Conservation (phyloP, 2,113 vertebrate genomes). For the Paradisaea rubra region DNA sequence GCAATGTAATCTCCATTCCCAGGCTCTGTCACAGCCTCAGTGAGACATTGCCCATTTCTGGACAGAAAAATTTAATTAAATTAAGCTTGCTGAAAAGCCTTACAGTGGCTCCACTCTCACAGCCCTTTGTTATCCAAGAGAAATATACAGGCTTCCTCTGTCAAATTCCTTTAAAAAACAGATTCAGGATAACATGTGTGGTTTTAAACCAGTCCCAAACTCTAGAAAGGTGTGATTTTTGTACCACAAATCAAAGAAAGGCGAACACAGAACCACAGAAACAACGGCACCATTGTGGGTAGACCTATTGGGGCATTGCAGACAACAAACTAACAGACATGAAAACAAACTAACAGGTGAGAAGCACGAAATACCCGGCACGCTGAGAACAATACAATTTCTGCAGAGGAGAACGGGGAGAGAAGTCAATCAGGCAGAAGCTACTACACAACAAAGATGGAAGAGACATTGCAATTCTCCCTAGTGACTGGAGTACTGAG, state of each 20-base stretch:
- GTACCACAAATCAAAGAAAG: not conserved
- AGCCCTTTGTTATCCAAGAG: not conserved
- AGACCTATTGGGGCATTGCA: rapidly evolving
- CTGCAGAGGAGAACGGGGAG: not conserved
- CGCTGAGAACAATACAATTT: rapidly evolving
- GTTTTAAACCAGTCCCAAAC: not conserved
- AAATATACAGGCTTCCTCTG: not conserved
- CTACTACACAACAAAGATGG: not conserved
- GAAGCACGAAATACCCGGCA: not conserved
- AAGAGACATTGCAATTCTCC: not conserved
- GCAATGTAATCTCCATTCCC: not conserved
- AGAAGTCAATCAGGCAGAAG: not conserved
- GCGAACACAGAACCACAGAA: not conserved
- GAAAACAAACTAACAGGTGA: not conserved
- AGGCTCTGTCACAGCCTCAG: not conserved
- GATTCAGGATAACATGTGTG: not conserved
- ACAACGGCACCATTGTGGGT: rapidly evolving
- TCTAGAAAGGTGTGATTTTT: not conserved
- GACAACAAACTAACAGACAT: not conserved
- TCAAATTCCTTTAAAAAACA: not conserved
- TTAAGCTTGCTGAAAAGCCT: not conserved
- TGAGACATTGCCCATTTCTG: not conserved
- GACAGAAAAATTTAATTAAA: not conserved
- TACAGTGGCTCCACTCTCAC: not conserved
- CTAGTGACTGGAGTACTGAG: not conserved